Percentiles rank a stretch among this genome's conserved stretches.
Conservation (phyloP, 2,888 invertebrate genomes). For the Calameuta pallipes region DNA sequence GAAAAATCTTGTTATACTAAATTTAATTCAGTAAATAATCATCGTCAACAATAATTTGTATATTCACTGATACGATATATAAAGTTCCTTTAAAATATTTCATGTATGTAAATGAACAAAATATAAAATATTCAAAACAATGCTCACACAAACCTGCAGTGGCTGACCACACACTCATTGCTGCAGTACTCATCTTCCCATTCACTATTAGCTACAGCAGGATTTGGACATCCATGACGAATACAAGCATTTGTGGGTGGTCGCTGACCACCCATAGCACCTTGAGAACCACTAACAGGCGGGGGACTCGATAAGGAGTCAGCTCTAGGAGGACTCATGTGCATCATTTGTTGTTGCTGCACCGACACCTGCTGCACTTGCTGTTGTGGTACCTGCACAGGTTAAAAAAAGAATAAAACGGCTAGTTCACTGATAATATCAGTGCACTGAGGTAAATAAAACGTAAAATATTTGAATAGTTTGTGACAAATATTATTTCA, state of each 20-base stretch:
- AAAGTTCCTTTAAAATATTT: too few relatives aligned
- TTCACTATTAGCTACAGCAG: conserved; percentile 89
- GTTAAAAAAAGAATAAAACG: background rate
- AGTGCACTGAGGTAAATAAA: too few relatives aligned
- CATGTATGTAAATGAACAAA: background rate
- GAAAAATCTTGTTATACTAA: too few relatives aligned
- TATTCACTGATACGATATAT: too few relatives aligned
- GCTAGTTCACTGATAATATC: too few relatives aligned
- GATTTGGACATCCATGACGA: conserved; percentile 90
- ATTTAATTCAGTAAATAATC: too few relatives aligned
- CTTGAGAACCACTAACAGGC: conserved; percentile 50
- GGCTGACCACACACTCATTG: conserved; percentile 95
- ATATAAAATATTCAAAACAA: conserved; percentile 30
- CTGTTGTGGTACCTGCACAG: conserved; percentile 52
- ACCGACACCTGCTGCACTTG: conserved; percentile 46
- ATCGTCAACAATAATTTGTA: too few relatives aligned
- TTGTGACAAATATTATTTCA: too few relatives aligned
- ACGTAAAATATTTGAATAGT: too few relatives aligned
- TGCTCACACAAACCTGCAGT: conserved; percentile 80
- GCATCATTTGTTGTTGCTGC: conserved; percentile 51
- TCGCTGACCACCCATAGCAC: conserved; percentile 49
- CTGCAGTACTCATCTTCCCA: conserved; percentile 99
- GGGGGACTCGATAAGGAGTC: conserved; percentile 57
- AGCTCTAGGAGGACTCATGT: conserved; percentile 58
- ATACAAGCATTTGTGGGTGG: conserved; percentile 73